phyloP scores from a whole-genome alignment of 2,113 vertebrate species.

The Myxocyprinus asiaticus region DNA sequence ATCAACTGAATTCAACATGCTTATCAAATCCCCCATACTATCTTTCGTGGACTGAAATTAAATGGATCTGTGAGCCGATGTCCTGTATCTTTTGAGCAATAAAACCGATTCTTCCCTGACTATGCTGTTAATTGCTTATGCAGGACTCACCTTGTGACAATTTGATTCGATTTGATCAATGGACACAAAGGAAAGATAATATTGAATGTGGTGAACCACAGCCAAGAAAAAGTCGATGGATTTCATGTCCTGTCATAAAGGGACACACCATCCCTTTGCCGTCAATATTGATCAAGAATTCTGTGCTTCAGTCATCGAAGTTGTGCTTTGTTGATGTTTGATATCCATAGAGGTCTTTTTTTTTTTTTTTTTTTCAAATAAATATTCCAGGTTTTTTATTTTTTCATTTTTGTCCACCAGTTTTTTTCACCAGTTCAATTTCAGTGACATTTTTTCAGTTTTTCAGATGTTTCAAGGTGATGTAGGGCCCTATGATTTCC shows the following conservation, averaged over 20 bases:
- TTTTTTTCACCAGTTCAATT: too few species aligned
- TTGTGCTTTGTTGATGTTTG: background rate
- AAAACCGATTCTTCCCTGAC: slow-evolving; percentile 33
- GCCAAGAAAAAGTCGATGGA: slow-evolving; percentile 39
- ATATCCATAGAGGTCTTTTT: too few species aligned
- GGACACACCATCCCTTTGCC: slow-evolving; percentile 28
- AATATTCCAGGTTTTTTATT: too few species aligned
- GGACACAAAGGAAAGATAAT: slow-evolving; percentile 8
- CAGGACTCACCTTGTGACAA: slow-evolving; percentile 39
- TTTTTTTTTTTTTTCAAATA: background rate
- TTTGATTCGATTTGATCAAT: slow-evolving; percentile 33
- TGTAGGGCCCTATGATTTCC: too few species aligned
- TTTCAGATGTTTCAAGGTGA: too few species aligned
- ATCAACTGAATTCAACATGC: background rate
- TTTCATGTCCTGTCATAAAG: slow-evolving; percentile 38
- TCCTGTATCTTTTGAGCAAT: slow-evolving; percentile 33
- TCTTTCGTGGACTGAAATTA: slow-evolving; percentile 4
- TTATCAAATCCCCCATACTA: slow-evolving; percentile 23
- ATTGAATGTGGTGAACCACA: slow-evolving; percentile 23
- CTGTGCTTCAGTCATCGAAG: background rate
- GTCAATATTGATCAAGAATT: slow-evolving; percentile 6
- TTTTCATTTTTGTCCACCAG: background rate
- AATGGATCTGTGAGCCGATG: slow-evolving; percentile 15
- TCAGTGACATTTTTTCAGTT: too few species aligned
- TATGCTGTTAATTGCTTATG: slow-evolving; percentile 33